Base-by-base conservation (phyloP, 2,888 invertebrate genomes). In the Drosophila ezoana region DNA sequence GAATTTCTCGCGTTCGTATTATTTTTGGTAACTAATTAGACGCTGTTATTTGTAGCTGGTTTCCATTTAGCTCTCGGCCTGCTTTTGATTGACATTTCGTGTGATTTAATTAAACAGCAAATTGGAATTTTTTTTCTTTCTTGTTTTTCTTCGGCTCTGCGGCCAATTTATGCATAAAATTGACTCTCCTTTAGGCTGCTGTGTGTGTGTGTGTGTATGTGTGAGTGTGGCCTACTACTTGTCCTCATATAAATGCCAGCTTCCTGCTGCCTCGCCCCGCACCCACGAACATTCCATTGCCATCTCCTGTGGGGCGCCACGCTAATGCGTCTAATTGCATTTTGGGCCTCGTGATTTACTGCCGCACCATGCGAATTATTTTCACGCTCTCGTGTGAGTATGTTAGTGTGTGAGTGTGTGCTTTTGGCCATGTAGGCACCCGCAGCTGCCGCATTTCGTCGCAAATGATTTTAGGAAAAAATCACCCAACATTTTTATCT, bases 241-340 rank as follows among this genome's bases (percentile, higher is more conserved):
- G 43, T 9, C 33, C 10, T 20, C 11, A 14, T n/a, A 10, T 28
- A 28, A 28, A 37, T 41, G 47, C 38, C 43, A n/a, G 14, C 11
- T 18, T 14, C 13, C 35, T 18, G 1, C 43, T 13, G 4, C 3
- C 18, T 20, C 16, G 1, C 23, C 3, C 9, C 10, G 5, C n/a
- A 6, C 8, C 11, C n/a, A 10, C 41, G 0, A 14, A 4, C 13
- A 18, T 43, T 23, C 44, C 44, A 16, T 18, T 32, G 37, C 38
- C 57, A 60, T 51, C 44, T 62, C 47, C 62, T 43, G 58, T 65
- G 56, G 65, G 66, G 47, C 48, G 65, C 48, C 32, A 53, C 58
- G 60, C 69, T 87, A 84, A 84, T 87, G 79, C 87, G 60, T 76
- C 85, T 83, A 83, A 83, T 87, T 87, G 87, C 84, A 82, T 83